Evolutionary conservation across 2,113 vertebrate genomes (phyloP).

Genomic region (Myotis lucifugus): DNA sequence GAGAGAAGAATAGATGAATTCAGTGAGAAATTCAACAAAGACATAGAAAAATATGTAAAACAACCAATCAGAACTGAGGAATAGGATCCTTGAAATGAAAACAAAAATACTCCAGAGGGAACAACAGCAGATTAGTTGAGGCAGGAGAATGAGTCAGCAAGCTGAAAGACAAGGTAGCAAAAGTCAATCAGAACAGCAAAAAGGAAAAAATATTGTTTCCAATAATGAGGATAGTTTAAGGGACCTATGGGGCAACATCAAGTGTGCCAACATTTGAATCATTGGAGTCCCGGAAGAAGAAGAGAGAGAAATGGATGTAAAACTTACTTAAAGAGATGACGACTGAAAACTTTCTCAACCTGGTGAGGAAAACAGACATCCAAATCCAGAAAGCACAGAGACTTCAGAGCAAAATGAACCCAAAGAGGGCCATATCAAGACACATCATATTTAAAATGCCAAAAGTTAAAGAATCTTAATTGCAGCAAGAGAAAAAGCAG

Average conservation of each 20-base stretch:
- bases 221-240: background rate
- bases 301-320: background rate
- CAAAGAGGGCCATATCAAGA: background rate
- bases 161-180: background rate
- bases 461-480: background rate
- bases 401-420: background rate
- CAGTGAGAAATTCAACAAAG: background rate
- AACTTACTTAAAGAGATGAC: background rate
- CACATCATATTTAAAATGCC: background rate
- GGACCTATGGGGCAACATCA: background rate
- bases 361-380: background rate
- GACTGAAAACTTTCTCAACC: background rate
- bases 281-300: background rate
- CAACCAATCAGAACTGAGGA: background rate
- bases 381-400: background rate
- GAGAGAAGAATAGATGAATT: too few relatives aligned
- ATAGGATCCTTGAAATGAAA: background rate
- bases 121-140: background rate
- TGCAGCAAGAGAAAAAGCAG: background rate
- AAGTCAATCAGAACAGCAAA: background rate
- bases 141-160: background rate
- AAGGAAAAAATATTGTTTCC: background rate
- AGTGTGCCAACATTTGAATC: background rate
- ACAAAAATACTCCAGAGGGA: background rate
- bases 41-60: background rate